Conservation (phyloP, 2,888 invertebrate genomes). For the Lampropteryx suffumata region DNA sequence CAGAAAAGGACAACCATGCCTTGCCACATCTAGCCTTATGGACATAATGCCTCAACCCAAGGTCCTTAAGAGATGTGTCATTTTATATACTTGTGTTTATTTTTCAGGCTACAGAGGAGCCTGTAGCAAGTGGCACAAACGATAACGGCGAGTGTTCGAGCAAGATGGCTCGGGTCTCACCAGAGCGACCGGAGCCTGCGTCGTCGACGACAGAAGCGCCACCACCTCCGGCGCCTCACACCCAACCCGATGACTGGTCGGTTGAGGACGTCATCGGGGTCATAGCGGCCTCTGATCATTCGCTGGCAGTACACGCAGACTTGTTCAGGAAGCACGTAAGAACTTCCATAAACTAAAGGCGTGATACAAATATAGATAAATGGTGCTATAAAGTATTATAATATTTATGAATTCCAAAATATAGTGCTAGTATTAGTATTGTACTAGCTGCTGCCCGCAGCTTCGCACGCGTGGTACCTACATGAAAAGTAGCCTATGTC, state of each 20-base stretch:
- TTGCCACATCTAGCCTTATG: no score
- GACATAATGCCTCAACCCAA: no score
- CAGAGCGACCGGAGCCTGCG: constrained; percentile 86
- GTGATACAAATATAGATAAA: no score
- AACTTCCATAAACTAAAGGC: constrained; percentile 33
- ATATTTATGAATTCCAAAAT: no score
- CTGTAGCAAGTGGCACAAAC: constrained; percentile 28
- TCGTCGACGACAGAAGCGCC: constrained; percentile 85
- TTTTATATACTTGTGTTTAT: no score
- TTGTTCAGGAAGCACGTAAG: constrained; percentile 96
- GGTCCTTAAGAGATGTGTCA: no score
- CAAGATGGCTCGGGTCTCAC: constrained; percentile 72
- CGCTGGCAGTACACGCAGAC: constrained; percentile 93
- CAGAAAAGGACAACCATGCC: no score
- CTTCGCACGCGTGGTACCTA: no score
- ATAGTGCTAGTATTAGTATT: no score
- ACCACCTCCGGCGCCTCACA: constrained; percentile 58
- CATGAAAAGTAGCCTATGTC: no score
- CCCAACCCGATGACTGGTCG: constrained; percentile 92
- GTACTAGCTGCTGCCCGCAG: no score
- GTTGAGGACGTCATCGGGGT: constrained; percentile 97
- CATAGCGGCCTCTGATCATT: constrained; percentile 92
- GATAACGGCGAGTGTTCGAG: constrained; percentile 34
- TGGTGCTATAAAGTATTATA: no score
- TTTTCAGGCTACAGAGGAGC: constrained; percentile 43